A percentile compares a stretch with the other conserved stretches of the same genome.
phyloP scores from a whole-genome alignment of 2,113 vertebrate species.

The Phoxinus phoxinus region DNA sequence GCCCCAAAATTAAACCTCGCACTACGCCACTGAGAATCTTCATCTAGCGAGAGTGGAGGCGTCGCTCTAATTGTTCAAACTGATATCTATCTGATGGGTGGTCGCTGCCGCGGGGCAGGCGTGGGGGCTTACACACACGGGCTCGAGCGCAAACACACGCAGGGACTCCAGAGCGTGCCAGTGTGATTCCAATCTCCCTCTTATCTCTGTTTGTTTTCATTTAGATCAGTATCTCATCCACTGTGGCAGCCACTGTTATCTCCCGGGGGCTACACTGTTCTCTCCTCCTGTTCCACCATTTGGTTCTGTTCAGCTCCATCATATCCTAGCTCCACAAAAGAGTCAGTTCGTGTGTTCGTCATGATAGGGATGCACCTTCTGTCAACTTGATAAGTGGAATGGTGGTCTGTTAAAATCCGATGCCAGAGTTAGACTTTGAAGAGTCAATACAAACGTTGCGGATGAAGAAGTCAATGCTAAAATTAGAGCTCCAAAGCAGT shows the following conservation, averaged over 20 bases:
- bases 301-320: constrained; percentile 47
- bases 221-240: constrained; percentile 56
- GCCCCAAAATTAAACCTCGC: constrained; percentile 45
- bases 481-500: constrained; percentile 4
- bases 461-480: constrained; percentile 24
- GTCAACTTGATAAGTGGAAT: constrained; percentile 25
- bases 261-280: constrained; percentile 39
- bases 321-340: constrained; percentile 10
- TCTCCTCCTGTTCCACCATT: constrained; percentile 46
- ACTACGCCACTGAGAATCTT: constrained; percentile 41
- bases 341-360: constrained; percentile 29
- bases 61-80: constrained; percentile 48
- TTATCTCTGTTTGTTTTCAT: constrained; percentile 59
- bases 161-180: constrained; percentile 28
- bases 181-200: constrained; percentile 37
- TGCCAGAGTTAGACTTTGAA: constrained; percentile 17
- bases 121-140: not conserved
- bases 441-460: constrained; percentile 2
- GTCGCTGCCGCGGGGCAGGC: constrained; percentile 17
- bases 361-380: constrained; percentile 29
- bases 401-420: constrained; percentile 21
- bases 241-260: constrained; percentile 52
- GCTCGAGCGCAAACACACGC: constrained; percentile 9
- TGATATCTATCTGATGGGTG: constrained; percentile 53
- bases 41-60: constrained; percentile 34